Conservation (phyloP, 2,888 invertebrate genomes). For the Pterobdella sp. region DNA sequence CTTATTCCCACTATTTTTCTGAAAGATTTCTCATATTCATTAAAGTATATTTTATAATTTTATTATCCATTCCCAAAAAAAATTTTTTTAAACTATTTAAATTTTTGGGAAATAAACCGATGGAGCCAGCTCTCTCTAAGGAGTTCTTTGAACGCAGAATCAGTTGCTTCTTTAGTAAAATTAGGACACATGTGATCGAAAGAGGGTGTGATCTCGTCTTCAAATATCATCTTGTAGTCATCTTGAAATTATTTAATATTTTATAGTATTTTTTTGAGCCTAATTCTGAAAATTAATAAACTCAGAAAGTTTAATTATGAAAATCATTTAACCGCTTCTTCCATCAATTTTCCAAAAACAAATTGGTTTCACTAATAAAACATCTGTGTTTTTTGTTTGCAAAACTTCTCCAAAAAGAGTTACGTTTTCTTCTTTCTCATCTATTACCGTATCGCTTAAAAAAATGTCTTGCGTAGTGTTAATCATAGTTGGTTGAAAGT, state of each 20-base stretch:
- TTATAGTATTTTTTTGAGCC: too few species aligned
- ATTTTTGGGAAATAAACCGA: not conserved
- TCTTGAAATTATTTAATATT: too few species aligned
- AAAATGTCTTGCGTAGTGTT: too few species aligned
- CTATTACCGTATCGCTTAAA: too few species aligned
- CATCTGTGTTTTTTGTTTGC: not conserved
- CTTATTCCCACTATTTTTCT: not conserved
- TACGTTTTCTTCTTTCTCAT: too few species aligned
- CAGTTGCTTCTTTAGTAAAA: not conserved
- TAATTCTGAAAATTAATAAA: not conserved
- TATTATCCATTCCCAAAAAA: not conserved
- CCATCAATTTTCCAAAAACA: slow-evolving; percentile 6
- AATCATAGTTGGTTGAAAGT: too few species aligned
- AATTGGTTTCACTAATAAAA: not conserved
- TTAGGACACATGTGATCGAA: not conserved
- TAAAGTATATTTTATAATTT: not conserved
- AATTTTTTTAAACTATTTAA: not conserved
- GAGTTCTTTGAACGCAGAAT: not conserved
- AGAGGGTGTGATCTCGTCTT: not conserved
- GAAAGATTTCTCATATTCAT: not conserved
- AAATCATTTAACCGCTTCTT: not conserved
- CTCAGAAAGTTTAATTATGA: not conserved
- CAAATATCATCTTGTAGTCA: not conserved
- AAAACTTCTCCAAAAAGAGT: not conserved
- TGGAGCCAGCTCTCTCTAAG: slow-evolving; percentile 1